Conservation (phyloP, 35 echinoderm and acorn worm genomes). For the Patiria miniata region DNA sequence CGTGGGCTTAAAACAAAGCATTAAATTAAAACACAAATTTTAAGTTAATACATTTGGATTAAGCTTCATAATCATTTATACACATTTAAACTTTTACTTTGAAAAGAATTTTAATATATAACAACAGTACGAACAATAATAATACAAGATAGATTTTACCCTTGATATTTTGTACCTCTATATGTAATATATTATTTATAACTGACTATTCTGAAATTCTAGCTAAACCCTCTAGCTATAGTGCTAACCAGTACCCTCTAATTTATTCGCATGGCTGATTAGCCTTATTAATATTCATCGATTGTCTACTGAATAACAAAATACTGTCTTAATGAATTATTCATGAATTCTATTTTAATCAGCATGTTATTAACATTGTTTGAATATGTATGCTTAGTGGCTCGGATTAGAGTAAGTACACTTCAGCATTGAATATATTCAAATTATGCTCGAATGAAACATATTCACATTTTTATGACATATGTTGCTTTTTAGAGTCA, state of each 20-base stretch:
- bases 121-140: constrained; percentile 12
- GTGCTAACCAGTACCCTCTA: background rate
- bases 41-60: constrained; percentile 27
- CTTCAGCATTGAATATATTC: background rate
- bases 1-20: background rate
- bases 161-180: constrained; percentile 25
- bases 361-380: background rate
- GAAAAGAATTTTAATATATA: constrained; percentile 9
- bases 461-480: too few species aligned
- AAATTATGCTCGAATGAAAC: too few species aligned
- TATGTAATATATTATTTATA: constrained; percentile 8
- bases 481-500: too few species aligned
- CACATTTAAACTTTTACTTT: background rate
- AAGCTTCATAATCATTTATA: constrained; percentile 12
- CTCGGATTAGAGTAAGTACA: constrained; percentile 19
- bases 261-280: background rate
- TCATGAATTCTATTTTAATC: background rate
- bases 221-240: constrained; percentile 6
- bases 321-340: constrained; percentile 22
- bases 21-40: constrained; percentile 20
- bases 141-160: constrained; percentile 26
- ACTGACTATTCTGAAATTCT: background rate
- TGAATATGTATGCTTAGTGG: constrained; percentile 3
- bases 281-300: background rate
- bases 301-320: background rate